Evolutionary conservation across 2,113 vertebrate genomes (phyloP).

Genomic region (Eulemur rufifrons): DNA sequence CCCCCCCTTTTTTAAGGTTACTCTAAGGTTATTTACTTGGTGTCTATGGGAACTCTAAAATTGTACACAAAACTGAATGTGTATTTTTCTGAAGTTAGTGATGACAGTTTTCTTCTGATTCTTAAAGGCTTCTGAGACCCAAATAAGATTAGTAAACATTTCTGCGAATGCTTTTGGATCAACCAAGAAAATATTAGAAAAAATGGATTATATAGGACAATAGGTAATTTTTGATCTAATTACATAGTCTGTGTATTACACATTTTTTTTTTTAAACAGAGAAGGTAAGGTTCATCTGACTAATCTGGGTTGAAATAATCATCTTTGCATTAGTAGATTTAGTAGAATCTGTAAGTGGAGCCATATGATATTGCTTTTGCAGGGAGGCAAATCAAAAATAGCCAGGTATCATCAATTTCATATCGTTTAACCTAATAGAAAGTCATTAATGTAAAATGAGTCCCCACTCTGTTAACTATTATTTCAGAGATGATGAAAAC

Average conservation of each 20-base stretch:
- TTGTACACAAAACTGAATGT: not conserved
- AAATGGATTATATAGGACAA: not conserved
- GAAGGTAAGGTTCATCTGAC: not conserved
- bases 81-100: not conserved
- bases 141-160: not conserved
- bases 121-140: not conserved
- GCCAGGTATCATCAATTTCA: not conserved
- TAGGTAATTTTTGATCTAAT: not conserved
- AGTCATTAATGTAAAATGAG: not conserved
- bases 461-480: not conserved
- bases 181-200: not conserved
- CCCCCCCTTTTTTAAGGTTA: not conserved
- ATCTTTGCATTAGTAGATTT: not conserved
- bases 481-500: not conserved
- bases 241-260: not conserved
- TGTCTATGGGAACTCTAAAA: not conserved
- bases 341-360: not conserved
- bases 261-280: not conserved
- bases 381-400: not conserved
- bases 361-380: not conserved
- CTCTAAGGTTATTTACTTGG: not conserved
- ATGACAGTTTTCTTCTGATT: not conserved
- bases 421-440: not conserved
- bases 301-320: not conserved
- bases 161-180: not conserved